These are phyloP conservation scores for Desmodus rotundus DNA, from an alignment of 2,113 vertebrate genomes.

Conservation along the genomic window DNA sequence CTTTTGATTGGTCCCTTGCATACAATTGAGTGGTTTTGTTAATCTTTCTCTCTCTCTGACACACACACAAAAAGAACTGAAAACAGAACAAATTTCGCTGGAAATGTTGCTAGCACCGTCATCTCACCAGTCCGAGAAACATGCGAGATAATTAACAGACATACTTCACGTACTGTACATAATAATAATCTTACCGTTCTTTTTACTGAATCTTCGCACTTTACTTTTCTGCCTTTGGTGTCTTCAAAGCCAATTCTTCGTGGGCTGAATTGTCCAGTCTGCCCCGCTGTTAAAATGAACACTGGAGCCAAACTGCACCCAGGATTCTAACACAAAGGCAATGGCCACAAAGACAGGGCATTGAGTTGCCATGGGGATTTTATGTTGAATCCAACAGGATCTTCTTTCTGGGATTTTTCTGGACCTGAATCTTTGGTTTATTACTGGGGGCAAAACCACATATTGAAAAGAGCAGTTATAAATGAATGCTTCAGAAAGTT, in stretches of 20 bases:
- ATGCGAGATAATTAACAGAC: not conserved
- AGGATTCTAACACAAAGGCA: not conserved
- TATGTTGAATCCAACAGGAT: not conserved
- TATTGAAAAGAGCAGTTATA: not conserved
- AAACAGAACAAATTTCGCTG: not conserved
- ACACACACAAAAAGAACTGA: not conserved
- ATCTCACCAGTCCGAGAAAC: not conserved
- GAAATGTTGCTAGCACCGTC: constrained; percentile 25
- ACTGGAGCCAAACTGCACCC: not conserved
- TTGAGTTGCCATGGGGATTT: not conserved
- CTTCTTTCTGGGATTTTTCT: constrained; percentile 7
- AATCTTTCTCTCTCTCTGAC: not conserved
- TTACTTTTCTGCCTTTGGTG: not conserved
- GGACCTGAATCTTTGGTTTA: not conserved
- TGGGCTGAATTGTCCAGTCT: constrained; percentile 44
- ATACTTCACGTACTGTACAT: accelerated
- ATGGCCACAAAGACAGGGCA: not conserved
- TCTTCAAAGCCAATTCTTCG: not conserved
- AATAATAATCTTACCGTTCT: not conserved
- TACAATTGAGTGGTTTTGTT: not conserved
- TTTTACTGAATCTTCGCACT: not conserved
- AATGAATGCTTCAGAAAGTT: constrained; percentile 5
- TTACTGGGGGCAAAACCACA: not conserved
- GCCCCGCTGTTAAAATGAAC: constrained; percentile 12
- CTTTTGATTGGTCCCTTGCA: not conserved